phyloP scores from a whole-genome alignment of 2,797 vertebrate species.

The Podarcis lilfordi region DNA sequence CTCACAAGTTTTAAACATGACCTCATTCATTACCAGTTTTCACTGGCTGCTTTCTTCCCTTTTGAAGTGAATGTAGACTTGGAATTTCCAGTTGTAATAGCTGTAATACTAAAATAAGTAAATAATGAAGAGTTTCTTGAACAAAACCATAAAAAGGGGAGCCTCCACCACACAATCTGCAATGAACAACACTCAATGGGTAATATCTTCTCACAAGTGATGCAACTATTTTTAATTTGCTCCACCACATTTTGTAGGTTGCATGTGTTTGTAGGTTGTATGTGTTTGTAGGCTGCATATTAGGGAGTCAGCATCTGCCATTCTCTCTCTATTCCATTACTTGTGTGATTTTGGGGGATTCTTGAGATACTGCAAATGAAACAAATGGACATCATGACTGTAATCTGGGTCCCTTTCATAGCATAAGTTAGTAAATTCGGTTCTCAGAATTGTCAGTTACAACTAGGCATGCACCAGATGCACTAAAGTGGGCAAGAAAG shows the following conservation, averaged over 20 bases:
- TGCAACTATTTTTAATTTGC: background rate
- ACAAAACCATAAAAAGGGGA: background rate
- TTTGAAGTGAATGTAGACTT: background rate
- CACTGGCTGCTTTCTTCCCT: constrained; percentile 45
- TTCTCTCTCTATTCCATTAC: background rate
- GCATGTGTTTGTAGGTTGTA: background rate
- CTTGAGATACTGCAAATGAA: background rate
- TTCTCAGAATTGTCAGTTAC: background rate
- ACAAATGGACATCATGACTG: background rate
- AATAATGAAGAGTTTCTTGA: constrained; percentile 4
- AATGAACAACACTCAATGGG: background rate
- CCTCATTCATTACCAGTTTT: constrained; percentile 60
- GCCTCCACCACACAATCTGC: background rate
- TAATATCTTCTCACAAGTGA: background rate
- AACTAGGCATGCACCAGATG: background rate
- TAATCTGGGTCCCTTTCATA: background rate
- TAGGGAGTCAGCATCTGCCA: background rate
- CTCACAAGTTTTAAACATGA: constrained; percentile 58
- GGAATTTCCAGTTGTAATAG: background rate
- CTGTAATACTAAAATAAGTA: background rate
- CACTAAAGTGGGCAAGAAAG: no score
- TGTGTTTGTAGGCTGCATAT: no score
- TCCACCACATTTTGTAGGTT: background rate
- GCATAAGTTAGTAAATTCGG: background rate
- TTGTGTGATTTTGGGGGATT: background rate